Conservation (phyloP, 2,888 invertebrate species). For the Lumbricus terrestris region DNA sequence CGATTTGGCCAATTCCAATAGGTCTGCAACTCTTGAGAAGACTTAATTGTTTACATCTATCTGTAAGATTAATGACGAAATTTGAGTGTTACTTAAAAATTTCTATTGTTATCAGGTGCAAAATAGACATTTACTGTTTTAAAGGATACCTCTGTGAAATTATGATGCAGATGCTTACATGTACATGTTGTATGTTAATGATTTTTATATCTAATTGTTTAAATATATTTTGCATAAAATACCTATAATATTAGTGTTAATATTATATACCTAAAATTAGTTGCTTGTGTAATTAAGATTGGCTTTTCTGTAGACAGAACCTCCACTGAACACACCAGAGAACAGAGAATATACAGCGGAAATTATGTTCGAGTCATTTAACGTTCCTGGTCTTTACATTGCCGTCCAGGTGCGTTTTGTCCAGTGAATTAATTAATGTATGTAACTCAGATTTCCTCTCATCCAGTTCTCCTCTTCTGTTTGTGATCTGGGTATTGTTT, state of each 20-base stretch:
- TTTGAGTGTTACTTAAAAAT: neutral
- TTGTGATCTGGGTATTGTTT: too few relatives aligned
- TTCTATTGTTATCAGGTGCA: too few relatives aligned
- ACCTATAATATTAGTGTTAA: neutral
- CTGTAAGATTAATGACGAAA: neutral
- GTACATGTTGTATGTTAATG: too few relatives aligned
- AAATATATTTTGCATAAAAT: neutral
- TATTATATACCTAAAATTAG: neutral
- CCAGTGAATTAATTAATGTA: neutral
- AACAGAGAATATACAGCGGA: slow-evolving; percentile 79
- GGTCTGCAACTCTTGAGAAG: neutral
- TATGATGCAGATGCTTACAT: too few relatives aligned
- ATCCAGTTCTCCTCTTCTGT: too few relatives aligned
- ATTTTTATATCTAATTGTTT: too few relatives aligned
- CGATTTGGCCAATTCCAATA: neutral
- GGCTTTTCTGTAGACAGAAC: slow-evolving; percentile 73
- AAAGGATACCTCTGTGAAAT: too few relatives aligned
- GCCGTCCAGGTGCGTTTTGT: slow-evolving; percentile 72
- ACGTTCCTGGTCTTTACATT: slow-evolving; percentile 97
- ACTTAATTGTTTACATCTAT: neutral
- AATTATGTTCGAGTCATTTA: slow-evolving; percentile 99
- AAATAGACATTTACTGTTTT: too few relatives aligned
- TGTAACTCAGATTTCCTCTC: too few relatives aligned
- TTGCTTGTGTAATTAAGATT: neutral
- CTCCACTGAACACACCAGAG: slow-evolving; percentile 97